Evolutionary conservation across 2,113 vertebrate genomes (phyloP).

Genomic region (Phalacrocorax aristotelis): DNA sequence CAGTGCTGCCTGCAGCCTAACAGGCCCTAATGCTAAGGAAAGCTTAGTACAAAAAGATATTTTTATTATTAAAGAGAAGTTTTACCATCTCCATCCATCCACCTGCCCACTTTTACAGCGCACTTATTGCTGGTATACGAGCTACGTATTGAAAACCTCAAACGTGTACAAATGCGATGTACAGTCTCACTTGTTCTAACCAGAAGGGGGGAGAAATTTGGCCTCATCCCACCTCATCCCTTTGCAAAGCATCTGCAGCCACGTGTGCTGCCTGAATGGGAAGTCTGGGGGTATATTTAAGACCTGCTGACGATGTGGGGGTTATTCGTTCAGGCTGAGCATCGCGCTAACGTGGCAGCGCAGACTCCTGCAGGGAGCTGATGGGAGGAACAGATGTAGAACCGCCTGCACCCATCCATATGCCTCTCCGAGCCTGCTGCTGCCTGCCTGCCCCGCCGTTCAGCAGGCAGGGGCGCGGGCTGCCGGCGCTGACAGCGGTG

Average conservation of each 20-base stretch:
- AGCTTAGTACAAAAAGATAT: not conserved
- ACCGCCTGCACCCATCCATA: not conserved
- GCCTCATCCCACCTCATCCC: not conserved
- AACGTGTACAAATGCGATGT: accelerated
- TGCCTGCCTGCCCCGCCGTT: not conserved
- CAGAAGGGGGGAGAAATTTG: accelerated
- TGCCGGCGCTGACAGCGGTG: not conserved
- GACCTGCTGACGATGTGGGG: not conserved
- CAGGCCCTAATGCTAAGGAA: not conserved
- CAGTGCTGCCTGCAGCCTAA: not conserved
- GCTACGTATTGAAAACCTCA: not conserved
- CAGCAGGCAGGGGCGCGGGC: not conserved
- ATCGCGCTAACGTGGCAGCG: not conserved
- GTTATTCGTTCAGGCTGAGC: not conserved
- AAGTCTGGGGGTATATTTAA: accelerated
- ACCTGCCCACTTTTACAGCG: not conserved
- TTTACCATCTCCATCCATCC: not conserved
- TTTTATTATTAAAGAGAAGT: not conserved
- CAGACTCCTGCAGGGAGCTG: not conserved
- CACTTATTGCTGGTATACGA: not conserved
- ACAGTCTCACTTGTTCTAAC: accelerated
- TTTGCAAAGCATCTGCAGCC: not conserved
- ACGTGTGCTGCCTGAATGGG: accelerated
- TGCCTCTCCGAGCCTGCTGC: not conserved
- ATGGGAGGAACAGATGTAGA: not conserved